Evolutionary conservation across 2,888 invertebrate species (phyloP), one percentile per base, ranked within the genome.

Genomic region (Megastigmus dorsalis): DNA sequence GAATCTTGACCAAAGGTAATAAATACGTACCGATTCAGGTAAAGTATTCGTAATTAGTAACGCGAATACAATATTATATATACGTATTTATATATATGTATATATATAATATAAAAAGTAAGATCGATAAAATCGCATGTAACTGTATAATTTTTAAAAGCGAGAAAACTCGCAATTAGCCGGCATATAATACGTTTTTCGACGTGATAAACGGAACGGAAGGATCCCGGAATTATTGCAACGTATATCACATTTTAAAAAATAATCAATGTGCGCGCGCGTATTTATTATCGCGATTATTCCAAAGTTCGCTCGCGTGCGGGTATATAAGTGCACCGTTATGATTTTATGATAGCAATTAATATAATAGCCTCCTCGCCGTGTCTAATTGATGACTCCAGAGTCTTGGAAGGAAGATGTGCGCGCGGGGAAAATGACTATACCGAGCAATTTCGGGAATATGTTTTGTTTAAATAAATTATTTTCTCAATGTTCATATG

Each of bases 321-420:
- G 26, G 20, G 38, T 15, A 15, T 20, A 23, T 13, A 6, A 10
- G 18, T 7, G 3, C 54, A 66, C 54, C 54, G 43, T 55, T 55
- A 66, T 43, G 66, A 54, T 55, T 66, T 66, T 30, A 43, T 55
- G 66, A 66, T 55, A 55, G 54, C 54, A 23, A 66, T 55, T 55
- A 55, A 66, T 55, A 43, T 55, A 28, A 30, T 36, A 30, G 33
- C 26, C 36, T 9, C 23, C 9, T n/a, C n/a, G n/a, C n/a, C n/a
- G n/a, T n/a, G n/a, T n/a, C n/a, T n/a, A n/a, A n/a, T n/a, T n/a
- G n/a, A n/a, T n/a, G n/a, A n/a, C n/a, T n/a, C n/a, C n/a, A n/a
- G n/a, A n/a, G n/a, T n/a, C n/a, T n/a, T n/a, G n/a, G n/a, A n/a
- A n/a, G n/a, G n/a, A n/a, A n/a, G n/a, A n/a, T n/a, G n/a, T n/a